phyloP scores from a whole-genome alignment of 2,113 vertebrate species.

The Jaculus jaculus region DNA sequence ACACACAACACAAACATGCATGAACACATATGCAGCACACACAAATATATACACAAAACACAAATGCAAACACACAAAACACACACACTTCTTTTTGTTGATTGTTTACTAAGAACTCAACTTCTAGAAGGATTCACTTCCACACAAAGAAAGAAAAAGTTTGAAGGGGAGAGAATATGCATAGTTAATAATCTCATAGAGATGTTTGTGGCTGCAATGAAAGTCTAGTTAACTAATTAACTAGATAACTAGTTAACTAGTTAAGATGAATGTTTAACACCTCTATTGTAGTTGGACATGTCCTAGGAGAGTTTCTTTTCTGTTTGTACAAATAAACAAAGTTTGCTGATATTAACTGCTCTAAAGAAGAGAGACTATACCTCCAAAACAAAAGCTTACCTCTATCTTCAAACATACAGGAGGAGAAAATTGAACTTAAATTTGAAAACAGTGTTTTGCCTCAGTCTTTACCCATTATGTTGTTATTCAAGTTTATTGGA shows the following conservation, averaged over 20 bases:
- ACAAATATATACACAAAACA: background rate
- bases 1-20: background rate
- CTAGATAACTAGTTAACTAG: no score
- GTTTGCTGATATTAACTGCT: background rate
- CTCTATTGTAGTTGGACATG: background rate
- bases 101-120: background rate
- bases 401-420: background rate
- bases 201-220: background rate
- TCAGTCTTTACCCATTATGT: background rate
- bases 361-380: background rate
- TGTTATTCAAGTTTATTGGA: background rate
- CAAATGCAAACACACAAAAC: background rate
- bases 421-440: background rate
- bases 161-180: background rate
- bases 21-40: background rate
- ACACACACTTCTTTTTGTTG: background rate
- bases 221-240: background rate
- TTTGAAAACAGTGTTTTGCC: conserved; percentile 19
- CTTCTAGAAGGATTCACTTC: background rate
- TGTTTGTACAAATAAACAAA: background rate
- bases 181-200: background rate
- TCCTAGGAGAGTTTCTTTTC: background rate
- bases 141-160: background rate
- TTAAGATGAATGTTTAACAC: background rate
- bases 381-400: background rate